Conservation (phyloP, 2,113 vertebrate species). For the Mobula birostris region DNA sequence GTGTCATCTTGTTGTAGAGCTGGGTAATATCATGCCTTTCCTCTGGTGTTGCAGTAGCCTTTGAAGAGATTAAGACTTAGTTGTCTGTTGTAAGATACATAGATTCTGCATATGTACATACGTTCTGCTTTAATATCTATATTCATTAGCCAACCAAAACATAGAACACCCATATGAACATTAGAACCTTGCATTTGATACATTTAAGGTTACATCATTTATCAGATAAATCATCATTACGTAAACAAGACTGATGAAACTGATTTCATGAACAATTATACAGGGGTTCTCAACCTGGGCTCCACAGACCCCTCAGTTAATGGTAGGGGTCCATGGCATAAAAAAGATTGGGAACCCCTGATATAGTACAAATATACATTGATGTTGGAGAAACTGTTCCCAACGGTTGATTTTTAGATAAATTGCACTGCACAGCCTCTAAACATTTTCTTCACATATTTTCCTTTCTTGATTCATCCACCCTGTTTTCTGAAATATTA, state of each 20-base stretch:
- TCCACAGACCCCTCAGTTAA: no score
- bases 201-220: neutral
- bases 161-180: neutral
- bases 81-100: neutral
- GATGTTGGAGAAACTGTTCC: neutral
- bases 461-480: neutral
- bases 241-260: neutral
- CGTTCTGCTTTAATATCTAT: no score
- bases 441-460: neutral
- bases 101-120: no score
- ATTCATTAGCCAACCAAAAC: neutral
- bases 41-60: constrained; percentile 82
- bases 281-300: no score
- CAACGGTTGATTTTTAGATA: neutral
- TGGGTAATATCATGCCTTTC: constrained; percentile 84
- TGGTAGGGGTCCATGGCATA: no score
- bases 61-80: constrained; percentile 10
- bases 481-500: neutral
- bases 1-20: constrained; percentile 86
- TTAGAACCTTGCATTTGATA: neutral
- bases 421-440: neutral
- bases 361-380: no score
- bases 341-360: no score
- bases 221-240: neutral
- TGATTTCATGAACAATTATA: neutral